phyloP scores from a whole-genome alignment of 2,113 vertebrate genomes.

The Mesoclemmys tuberculata region DNA sequence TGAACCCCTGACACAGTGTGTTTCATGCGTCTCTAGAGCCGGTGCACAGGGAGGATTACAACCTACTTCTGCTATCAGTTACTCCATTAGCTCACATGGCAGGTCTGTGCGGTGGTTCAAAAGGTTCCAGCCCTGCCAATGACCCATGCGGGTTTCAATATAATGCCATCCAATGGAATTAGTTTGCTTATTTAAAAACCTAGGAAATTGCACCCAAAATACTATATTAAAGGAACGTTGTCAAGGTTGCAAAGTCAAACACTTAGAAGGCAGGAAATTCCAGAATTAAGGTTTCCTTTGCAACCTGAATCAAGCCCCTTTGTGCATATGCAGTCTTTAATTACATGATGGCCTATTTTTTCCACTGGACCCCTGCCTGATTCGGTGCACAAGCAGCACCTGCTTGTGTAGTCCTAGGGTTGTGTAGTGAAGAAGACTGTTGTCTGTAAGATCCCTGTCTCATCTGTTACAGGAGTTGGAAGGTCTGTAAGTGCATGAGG shows the following conservation, averaged over 20 bases:
- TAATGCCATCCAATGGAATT: background rate
- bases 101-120: background rate
- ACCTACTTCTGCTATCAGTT: background rate
- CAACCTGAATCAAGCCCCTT: no score
- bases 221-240: no score
- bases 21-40: background rate
- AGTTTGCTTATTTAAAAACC: background rate
- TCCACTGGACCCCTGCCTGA: no score
- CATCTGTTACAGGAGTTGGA: background rate
- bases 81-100: background rate
- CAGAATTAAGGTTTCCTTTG: background rate
- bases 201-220: background rate
- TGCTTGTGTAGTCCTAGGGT: no score
- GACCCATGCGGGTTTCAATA: background rate
- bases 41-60: no score
- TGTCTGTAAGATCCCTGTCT: background rate
- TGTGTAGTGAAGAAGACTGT: background rate
- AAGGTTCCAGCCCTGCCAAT: background rate
- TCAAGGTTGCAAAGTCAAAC: background rate
- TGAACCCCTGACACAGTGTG: background rate
- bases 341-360: background rate
- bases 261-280: background rate
- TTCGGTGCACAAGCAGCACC: no score
- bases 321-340: background rate
- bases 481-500: background rate